These are phyloP conservation scores for Agrilus mali DNA, from an alignment of 2,888 invertebrate genomes.

Conservation along the genomic window DNA sequence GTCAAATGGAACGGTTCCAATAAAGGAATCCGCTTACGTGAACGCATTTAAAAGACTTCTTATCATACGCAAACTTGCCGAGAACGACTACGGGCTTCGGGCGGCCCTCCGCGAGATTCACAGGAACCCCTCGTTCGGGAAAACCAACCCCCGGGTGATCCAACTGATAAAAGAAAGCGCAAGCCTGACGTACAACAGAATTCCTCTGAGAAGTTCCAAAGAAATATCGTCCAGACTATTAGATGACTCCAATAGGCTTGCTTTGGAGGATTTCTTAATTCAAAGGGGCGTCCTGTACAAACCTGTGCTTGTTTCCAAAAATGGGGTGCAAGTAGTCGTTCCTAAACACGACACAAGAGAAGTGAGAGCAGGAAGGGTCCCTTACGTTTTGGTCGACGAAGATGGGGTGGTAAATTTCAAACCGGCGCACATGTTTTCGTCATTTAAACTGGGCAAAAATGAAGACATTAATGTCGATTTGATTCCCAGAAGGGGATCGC, in stretches of 20 bases:
- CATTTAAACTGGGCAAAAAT: conserved; percentile 49
- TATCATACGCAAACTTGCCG: conserved; percentile 59
- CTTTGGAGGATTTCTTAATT: conserved; percentile 55
- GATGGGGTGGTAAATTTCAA: conserved; percentile 63
- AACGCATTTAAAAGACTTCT: conserved; percentile 41
- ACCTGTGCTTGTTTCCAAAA: conserved; percentile 59
- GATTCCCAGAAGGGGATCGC: too few relatives aligned
- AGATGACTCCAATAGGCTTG: conserved; percentile 56
- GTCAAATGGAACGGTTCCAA: conserved; percentile 35
- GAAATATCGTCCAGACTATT: conserved; percentile 59
- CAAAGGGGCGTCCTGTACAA: conserved; percentile 44
- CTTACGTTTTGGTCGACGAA: conserved; percentile 67
- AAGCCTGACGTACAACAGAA: conserved; percentile 34
- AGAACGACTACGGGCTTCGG: conserved; percentile 48
- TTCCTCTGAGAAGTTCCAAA: conserved; percentile 48
- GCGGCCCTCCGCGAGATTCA: conserved; percentile 50
- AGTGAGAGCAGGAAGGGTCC: conserved; percentile 60
- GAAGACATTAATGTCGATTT: conserved; percentile 13
- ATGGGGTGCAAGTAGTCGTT: conserved; percentile 61
- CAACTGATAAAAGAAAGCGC: conserved; percentile 63
- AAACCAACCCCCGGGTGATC: conserved; percentile 54
- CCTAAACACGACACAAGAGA: conserved; percentile 63
- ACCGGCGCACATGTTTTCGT: conserved; percentile 61
- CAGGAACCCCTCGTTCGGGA: conserved; percentile 52
- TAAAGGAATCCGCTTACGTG: conserved; percentile 49